Evolutionary conservation across 1,140 invertebrate genomes (phyloP), one percentile per base, ranked within the genome.

Genomic region (Bombus soroeensis): DNA sequence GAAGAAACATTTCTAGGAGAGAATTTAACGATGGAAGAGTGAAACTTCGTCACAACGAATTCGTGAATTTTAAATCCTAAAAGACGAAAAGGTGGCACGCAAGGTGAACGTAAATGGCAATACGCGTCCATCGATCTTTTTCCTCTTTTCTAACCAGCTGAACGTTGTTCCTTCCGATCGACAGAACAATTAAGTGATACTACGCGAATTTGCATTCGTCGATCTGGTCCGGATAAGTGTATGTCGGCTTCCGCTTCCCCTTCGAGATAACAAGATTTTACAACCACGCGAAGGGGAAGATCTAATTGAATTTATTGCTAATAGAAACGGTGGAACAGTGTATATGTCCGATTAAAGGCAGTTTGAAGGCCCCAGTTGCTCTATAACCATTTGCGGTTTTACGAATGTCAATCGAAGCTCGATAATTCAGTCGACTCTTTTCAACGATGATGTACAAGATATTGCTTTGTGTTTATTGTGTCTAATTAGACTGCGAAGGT

Each of bases 31-130:
- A 64, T 32, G 39, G 22, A 6, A 57, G 12, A 71, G 32, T n/a
- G n/a, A 47, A 73, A 73, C 8, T 32, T 8, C 6, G 13, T n/a
- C 4, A 22, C 53, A 39, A 64, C 39, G 57, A 80, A 86, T 87
- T 86, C 77, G 81, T 81, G 43, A 82, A 87, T 87, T 76, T 41
- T 43, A 71, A 73, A 25, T 66, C 5, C 77, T 53, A 70, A 71
- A 70, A 66, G 62, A 68, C 66, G 86, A 43, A 59, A 28, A n/a
- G 28, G 57, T 39, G 9, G 25, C 68, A 39, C 43, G 79, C 66
- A n/a, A 70, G 2, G 25, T 37, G 32, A 71, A 62, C 8, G 8
- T 2, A 8, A n/a, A 62, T 13, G 28, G 1, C 22, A 43, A 15
- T 15, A n/a, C 41, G 9, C 9, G 76, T 37, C 37, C 79, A 37